These are phyloP conservation scores for Tiliacea aurago DNA, from an alignment of 2,888 invertebrate genomes.

Conservation along the genomic window DNA sequence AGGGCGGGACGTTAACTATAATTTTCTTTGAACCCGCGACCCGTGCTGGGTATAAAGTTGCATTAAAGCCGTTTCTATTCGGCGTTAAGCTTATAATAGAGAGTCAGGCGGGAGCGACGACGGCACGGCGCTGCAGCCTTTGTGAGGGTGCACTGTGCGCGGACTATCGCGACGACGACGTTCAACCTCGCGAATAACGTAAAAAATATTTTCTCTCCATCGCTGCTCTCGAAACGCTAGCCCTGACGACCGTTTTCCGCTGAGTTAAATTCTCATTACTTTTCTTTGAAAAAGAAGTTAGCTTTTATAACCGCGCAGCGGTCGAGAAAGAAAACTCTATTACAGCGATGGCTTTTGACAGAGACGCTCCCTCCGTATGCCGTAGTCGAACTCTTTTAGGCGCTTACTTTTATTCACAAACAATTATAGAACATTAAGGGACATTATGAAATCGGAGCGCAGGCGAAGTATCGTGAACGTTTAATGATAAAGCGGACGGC, in stretches of 20 bases:
- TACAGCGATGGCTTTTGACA: slow-evolving; percentile 86
- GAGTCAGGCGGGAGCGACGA: slow-evolving; percentile 72
- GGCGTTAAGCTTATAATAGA: slow-evolving; percentile 82
- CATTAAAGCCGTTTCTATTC: slow-evolving; percentile 81
- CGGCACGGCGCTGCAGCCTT: slow-evolving; percentile 71
- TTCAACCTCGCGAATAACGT: slow-evolving; percentile 79
- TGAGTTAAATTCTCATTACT: slow-evolving; percentile 89
- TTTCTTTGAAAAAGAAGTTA: slow-evolving; percentile 87
- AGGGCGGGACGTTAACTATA: slow-evolving; percentile 73
- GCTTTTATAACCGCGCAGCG: slow-evolving; percentile 84
- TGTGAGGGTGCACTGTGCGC: slow-evolving; percentile 77
- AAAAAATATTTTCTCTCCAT: slow-evolving; percentile 84
- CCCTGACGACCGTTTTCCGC: slow-evolving; percentile 84
- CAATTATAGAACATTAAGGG: slow-evolving; percentile 82
- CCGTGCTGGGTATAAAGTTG: slow-evolving; percentile 77
- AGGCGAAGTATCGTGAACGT: slow-evolving; percentile 80
- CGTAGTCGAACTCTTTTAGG: slow-evolving; percentile 78
- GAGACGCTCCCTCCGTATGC: slow-evolving; percentile 72
- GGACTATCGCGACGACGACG: slow-evolving; percentile 73
- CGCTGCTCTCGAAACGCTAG: slow-evolving; percentile 77
- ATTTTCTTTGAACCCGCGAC: slow-evolving; percentile 77
- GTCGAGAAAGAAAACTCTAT: slow-evolving; percentile 85
- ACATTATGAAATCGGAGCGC: slow-evolving; percentile 78
- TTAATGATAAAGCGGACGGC: slow-evolving; percentile 85
- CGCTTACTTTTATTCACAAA: slow-evolving; percentile 82